Percentiles rank a stretch among this genome's conserved stretches.
Evolutionary conservation across 2,113 vertebrate species (phyloP).

Genomic region (Anhinga anhinga): DNA sequence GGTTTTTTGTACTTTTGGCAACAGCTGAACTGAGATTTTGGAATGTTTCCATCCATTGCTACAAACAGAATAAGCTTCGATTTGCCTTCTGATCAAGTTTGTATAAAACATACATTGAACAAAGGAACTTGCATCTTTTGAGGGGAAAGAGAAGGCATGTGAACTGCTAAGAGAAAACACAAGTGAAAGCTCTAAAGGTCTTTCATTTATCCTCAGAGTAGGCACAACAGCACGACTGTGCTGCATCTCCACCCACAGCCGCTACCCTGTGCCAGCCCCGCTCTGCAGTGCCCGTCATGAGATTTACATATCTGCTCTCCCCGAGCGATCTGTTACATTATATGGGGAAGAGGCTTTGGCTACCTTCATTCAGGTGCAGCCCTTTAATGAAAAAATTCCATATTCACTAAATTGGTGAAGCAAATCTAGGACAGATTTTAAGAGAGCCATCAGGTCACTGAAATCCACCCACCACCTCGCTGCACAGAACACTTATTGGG

Average conservation of each 20-base stretch:
- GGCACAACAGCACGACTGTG: not conserved
- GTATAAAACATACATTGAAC: not conserved
- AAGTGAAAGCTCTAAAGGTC: not conserved
- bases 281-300: not conserved
- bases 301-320: not conserved
- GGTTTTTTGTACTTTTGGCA: not conserved
- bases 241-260: not conserved
- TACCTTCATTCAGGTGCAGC: not conserved
- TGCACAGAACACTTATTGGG: not conserved
- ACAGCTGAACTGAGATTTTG: not conserved
- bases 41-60: not conserved
- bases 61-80: not conserved
- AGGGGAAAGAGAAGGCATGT: not conserved
- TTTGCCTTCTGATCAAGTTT: not conserved
- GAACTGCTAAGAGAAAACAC: not conserved
- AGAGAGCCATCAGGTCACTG: not conserved
- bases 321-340: not conserved
- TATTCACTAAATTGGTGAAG: not conserved
- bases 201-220: not conserved
- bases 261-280: not conserved
- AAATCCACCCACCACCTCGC: accelerated
- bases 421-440: not conserved
- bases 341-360: not conserved
- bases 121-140: not conserved
- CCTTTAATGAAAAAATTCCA: not conserved